These are phyloP conservation scores for Myotis pilosus DNA, from an alignment of 2,797 vertebrate species.

Conservation along the genomic window DNA sequence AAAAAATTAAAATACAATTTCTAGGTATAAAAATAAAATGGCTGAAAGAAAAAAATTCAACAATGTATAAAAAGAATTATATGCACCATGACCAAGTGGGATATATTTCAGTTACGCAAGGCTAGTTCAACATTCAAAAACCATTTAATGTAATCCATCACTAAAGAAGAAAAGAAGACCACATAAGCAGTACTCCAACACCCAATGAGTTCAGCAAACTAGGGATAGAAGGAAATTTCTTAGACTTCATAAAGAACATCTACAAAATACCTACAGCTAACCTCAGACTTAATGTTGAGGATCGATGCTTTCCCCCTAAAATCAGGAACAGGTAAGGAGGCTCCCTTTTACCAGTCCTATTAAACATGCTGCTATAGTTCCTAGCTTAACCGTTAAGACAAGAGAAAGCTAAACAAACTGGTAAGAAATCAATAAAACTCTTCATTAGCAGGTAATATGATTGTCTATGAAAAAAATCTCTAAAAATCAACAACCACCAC, in stretches of 20 bases:
- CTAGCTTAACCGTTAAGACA: neutral
- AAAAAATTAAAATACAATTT: neutral
- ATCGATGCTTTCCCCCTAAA: neutral
- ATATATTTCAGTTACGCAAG: neutral
- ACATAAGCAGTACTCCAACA: neutral
- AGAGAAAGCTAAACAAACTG: neutral
- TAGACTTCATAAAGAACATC: neutral
- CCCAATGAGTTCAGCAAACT: neutral
- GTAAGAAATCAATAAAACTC: slow-evolving; percentile 7
- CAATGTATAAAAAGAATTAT: neutral
- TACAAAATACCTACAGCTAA: neutral
- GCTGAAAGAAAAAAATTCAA: neutral
- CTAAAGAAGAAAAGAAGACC: neutral
- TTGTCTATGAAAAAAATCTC: neutral
- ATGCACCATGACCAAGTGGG: neutral
- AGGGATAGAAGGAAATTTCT: neutral
- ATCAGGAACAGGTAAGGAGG: neutral
- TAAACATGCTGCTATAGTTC: neutral
- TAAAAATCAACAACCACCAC: neutral
- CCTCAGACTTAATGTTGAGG: neutral
- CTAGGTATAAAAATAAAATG: slow-evolving; percentile 17
- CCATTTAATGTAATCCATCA: too few relatives aligned
- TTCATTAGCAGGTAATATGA: neutral
- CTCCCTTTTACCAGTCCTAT: neutral
- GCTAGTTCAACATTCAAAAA: neutral